Conservation (phyloP, 2,888 invertebrate species). For the Oscheius sp. region DNA sequence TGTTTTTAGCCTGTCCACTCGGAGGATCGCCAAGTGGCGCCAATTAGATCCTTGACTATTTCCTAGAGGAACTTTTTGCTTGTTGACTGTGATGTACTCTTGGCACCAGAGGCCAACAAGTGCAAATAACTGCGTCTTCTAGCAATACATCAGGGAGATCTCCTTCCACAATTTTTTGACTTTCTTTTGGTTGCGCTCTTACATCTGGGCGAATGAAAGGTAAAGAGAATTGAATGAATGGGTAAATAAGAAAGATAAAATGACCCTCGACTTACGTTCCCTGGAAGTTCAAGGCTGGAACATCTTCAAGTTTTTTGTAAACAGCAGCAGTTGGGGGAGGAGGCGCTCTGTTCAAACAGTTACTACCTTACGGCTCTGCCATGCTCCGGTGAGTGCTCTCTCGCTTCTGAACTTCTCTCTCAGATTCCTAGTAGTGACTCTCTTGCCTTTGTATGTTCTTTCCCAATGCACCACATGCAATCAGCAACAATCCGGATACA, state of each 20-base stretch:
- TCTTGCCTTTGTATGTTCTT: neutral
- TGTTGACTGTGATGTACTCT: neutral
- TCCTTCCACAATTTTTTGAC: neutral
- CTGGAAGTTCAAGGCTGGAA: no score
- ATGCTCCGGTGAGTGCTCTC: slow-evolving; percentile 1
- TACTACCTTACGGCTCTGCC: slow-evolving; percentile 17
- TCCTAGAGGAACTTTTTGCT: neutral
- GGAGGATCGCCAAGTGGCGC: neutral
- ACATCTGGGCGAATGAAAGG: neutral
- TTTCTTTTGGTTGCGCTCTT: neutral
- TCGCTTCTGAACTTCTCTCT: neutral
- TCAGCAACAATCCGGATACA: neutral
- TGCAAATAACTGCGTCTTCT: neutral
- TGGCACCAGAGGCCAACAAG: neutral
- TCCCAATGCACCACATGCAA: slow-evolving; percentile 14
- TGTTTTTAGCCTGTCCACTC: no score
- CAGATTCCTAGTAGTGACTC: neutral
- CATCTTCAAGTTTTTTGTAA: slow-evolving; percentile 25
- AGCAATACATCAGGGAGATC: no score
- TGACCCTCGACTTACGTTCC: slow-evolving; percentile 1
- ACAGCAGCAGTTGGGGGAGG: neutral
- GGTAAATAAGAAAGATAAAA: neutral
- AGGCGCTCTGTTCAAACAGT: slow-evolving; percentile 25
- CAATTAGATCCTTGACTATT: neutral
- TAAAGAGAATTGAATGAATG: neutral